These are phyloP conservation scores for Caenorhabditis imperialis DNA, from an alignment of 2,888 invertebrate species.

Conservation along the genomic window DNA sequence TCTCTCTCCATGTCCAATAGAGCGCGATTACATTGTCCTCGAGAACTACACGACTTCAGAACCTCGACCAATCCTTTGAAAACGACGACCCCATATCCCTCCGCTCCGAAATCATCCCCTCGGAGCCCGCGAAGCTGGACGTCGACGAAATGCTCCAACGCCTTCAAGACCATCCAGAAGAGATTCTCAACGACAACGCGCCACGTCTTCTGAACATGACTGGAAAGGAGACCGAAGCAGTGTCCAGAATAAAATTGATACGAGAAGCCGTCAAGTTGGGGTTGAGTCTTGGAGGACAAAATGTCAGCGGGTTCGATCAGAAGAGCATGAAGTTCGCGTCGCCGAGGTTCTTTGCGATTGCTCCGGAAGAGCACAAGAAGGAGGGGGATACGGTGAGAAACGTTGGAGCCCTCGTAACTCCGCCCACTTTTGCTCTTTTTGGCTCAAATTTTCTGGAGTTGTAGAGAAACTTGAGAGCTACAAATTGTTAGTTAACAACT, in stretches of 20 bases:
- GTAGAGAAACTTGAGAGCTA: too few species aligned
- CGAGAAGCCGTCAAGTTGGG: constrained; percentile 62
- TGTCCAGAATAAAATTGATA: constrained; percentile 37
- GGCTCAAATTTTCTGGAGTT: too few species aligned
- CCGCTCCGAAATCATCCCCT: constrained; percentile 1
- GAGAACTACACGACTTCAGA: too few species aligned
- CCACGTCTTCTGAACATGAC: constrained; percentile 38
- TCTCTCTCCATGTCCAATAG: too few species aligned
- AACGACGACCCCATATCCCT: constrained; percentile 27
- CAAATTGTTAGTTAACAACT: too few species aligned
- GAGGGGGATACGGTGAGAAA: constrained; percentile 52
- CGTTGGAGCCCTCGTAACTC: too few species aligned
- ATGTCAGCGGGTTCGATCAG: constrained; percentile 54
- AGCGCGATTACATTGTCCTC: too few species aligned
- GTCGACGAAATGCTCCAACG: constrained; percentile 26
- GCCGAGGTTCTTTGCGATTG: constrained; percentile 68
- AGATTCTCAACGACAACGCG: constrained; percentile 30
- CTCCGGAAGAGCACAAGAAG: constrained; percentile 65
- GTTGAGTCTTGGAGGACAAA: constrained; percentile 56
- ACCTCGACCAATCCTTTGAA: constrained; percentile 4
- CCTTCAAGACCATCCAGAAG: constrained; percentile 46
- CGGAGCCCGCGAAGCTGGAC: background rate
- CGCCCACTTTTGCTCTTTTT: too few species aligned
- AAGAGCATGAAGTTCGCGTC: constrained; percentile 60
- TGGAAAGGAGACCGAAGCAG: constrained; percentile 24